These are phyloP conservation scores for Megaleporinus macrocephalus DNA, from an alignment of 2,113 vertebrate species.

Conservation along the genomic window DNA sequence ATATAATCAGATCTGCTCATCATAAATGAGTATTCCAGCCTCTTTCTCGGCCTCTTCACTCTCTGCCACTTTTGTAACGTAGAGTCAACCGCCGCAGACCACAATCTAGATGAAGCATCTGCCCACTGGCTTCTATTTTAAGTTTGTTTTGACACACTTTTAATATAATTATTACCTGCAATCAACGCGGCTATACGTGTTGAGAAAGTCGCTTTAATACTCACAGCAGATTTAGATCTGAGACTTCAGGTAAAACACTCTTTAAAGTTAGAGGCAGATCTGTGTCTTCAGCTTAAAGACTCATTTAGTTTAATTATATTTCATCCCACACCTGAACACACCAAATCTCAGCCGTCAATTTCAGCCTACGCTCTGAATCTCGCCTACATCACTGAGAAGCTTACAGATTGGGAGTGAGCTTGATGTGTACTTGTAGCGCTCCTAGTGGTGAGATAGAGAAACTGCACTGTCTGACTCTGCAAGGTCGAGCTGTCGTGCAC, in stretches of 20 bases:
- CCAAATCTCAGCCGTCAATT: not conserved
- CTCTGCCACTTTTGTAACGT: too few relatives aligned
- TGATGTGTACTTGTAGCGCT: constrained; percentile 15
- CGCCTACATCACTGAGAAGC: not conserved
- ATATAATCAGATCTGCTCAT: too few relatives aligned
- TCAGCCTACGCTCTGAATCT: not conserved
- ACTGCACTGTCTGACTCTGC: constrained; percentile 30
- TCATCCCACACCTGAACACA: not conserved
- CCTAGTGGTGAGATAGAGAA: not conserved
- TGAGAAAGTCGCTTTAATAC: not conserved
- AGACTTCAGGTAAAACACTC: not conserved
- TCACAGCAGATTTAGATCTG: not conserved
- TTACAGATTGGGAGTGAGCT: not conserved
- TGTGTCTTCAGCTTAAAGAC: not conserved
- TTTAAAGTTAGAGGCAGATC: not conserved
- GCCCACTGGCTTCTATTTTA: not conserved
- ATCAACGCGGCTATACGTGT: not conserved
- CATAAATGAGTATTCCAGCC: too few relatives aligned
- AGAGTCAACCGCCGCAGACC: too few relatives aligned
- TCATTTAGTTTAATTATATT: not conserved
- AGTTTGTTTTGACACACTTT: not conserved
- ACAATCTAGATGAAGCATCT: not conserved
- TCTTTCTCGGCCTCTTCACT: too few relatives aligned
- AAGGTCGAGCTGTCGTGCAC: constrained; percentile 29
- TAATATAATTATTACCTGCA: too few relatives aligned